These are phyloP conservation scores for Todiramphus chloris DNA, from an alignment of 2,113 vertebrate species.

Conservation along the genomic window DNA sequence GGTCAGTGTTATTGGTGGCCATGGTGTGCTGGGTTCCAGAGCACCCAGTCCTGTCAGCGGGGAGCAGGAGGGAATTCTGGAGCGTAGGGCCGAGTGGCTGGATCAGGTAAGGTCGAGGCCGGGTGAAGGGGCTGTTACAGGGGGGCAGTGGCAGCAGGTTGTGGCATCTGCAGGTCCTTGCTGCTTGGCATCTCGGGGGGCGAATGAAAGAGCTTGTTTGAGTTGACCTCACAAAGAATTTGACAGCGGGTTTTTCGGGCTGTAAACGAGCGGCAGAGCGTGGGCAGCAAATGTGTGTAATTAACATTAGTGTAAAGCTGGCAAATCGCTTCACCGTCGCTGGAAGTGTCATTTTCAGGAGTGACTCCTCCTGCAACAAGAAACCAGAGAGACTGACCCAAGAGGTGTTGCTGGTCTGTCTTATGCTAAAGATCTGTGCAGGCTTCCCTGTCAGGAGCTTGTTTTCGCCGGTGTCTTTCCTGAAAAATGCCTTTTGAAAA, in stretches of 20 bases:
- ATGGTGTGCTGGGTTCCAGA: not conserved
- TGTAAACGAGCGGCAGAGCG: not conserved
- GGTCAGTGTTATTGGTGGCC: no score
- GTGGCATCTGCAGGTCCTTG: not conserved
- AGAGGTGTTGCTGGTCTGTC: not conserved
- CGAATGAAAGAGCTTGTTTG: accelerated
- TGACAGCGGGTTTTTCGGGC: not conserved
- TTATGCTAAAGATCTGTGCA: not conserved
- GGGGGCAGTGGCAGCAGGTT: not conserved
- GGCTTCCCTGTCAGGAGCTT: not conserved
- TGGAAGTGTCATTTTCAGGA: not conserved
- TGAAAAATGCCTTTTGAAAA: not conserved
- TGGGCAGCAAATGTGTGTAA: not conserved
- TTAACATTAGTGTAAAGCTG: not conserved
- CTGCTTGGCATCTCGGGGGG: accelerated
- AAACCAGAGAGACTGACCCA: not conserved
- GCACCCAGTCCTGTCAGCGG: not conserved
- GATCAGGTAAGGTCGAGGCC: not conserved
- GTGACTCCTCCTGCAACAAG: not conserved
- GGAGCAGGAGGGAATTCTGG: not conserved
- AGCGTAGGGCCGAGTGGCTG: not conserved
- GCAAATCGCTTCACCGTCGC: not conserved
- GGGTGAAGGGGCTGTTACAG: accelerated
- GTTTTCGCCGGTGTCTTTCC: not conserved
- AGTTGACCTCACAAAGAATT: accelerated